phyloP scores from a whole-genome alignment of 2,888 invertebrate genomes.

The Tupiocoris notatus region DNA sequence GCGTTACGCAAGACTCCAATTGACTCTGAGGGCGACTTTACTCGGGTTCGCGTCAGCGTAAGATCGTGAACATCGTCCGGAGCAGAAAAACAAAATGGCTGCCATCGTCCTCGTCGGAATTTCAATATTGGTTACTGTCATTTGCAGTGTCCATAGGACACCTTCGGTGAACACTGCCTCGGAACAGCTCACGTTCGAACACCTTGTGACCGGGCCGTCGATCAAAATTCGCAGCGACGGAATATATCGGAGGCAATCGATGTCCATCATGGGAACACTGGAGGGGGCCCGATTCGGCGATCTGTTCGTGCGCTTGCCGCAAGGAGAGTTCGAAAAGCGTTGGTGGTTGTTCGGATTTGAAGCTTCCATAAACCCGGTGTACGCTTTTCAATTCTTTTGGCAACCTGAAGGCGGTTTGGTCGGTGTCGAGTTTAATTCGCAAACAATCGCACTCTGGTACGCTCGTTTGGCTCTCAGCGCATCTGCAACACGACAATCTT shows the following conservation, averaged over 20 bases:
- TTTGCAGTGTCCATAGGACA: constrained; percentile 14
- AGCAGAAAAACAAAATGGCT: constrained; percentile 40
- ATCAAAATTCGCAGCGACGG: constrained; percentile 1
- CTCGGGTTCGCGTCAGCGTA: constrained; percentile 6
- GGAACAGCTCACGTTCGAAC: constrained; percentile 29
- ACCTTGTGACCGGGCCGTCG: constrained; percentile 28
- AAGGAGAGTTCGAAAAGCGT: constrained; percentile 37
- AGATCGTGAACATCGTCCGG: constrained; percentile 1
- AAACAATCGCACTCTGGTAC: not conserved
- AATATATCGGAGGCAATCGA: constrained; percentile 16
- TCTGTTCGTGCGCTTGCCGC: constrained; percentile 20
- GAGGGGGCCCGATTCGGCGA: not conserved
- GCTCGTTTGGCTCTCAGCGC: not conserved
- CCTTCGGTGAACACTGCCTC: constrained; percentile 41
- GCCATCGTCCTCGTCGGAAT: constrained; percentile 22
- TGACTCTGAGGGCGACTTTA: constrained; percentile 1
- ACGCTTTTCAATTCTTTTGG: constrained; percentile 1
- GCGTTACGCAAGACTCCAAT: too few species aligned
- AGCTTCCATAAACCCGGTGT: not conserved
- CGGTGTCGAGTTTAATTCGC: not conserved
- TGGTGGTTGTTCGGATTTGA: not conserved
- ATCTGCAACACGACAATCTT: too few species aligned
- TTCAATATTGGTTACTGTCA: constrained; percentile 22
- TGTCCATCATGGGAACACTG: not conserved
- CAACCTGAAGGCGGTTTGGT: not conserved